Percentiles rank a stretch among this genome's conserved stretches.
Evolutionary conservation across 2,797 vertebrate genomes (phyloP).

Genomic region (Sebastes oblongus): DNA sequence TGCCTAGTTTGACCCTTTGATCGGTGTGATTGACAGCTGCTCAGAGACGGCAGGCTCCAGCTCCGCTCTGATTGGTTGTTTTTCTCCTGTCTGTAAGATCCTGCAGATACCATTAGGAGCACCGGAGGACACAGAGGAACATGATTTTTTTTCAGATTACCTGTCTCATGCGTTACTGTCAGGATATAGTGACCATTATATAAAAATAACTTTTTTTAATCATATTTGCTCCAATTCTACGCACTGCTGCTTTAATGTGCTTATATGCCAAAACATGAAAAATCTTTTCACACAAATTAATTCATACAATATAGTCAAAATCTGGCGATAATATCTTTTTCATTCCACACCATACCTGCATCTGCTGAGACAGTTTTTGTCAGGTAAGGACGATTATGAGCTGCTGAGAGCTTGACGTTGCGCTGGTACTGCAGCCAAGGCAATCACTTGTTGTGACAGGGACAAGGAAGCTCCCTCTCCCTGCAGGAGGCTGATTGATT

Average conservation of each 20-base stretch:
- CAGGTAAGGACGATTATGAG: slow-evolving; percentile 71
- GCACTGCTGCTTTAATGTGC: background rate
- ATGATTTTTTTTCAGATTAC: too few relatives aligned
- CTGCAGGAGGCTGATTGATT: slow-evolving; percentile 81
- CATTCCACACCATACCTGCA: slow-evolving; percentile 43
- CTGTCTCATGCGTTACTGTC: background rate
- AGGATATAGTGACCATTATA: background rate
- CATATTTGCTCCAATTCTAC: background rate
- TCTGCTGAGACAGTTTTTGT: slow-evolving; percentile 50
- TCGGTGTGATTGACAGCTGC: background rate
- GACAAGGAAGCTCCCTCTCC: slow-evolving; percentile 74
- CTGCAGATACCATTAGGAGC: background rate
- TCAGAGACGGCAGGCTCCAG: too few relatives aligned
- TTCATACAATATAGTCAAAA: slow-evolving; percentile 1
- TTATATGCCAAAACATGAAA: background rate
- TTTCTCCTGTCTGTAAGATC: background rate
- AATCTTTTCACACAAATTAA: slow-evolving; percentile 5
- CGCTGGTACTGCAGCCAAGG: slow-evolving; percentile 61
- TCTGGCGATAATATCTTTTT: slow-evolving; percentile 27
- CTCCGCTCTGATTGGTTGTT: background rate
- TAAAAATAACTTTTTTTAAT: background rate
- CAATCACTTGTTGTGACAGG: slow-evolving; percentile 77
- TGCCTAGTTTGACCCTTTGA: background rate
- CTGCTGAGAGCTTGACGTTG: slow-evolving; percentile 61
- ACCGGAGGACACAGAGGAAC: background rate